phyloP scores from a whole-genome alignment of 2,888 invertebrate species.

The Azorinus chamasolen region DNA sequence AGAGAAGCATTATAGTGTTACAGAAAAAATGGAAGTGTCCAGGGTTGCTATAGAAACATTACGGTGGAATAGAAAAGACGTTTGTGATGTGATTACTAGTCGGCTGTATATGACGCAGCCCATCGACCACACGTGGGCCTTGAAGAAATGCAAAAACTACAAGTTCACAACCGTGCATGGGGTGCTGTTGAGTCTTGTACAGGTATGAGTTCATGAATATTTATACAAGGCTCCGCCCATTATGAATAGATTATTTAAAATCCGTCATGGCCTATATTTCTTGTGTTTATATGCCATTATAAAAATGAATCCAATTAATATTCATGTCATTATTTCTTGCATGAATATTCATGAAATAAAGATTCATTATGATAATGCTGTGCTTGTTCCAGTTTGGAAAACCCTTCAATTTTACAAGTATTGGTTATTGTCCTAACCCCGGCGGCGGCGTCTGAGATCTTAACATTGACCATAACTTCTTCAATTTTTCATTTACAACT shows the following conservation, averaged over 20 bases:
- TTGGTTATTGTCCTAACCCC: neutral
- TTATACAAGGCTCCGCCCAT: too few relatives aligned
- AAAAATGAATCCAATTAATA: too few relatives aligned
- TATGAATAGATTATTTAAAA: too few relatives aligned
- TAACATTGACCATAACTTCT: too few relatives aligned
- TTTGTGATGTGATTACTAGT: constrained; percentile 96
- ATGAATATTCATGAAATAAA: too few relatives aligned
- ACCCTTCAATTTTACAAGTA: neutral
- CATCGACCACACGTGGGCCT: constrained; percentile 92
- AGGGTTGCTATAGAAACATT: constrained; percentile 96
- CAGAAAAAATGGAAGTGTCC: constrained; percentile 78
- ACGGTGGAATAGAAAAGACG: constrained; percentile 94
- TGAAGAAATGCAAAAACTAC: constrained; percentile 78
- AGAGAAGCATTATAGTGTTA: constrained; percentile 64
- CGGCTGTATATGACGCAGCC: constrained; percentile 94
- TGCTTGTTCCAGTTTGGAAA: too few relatives aligned
- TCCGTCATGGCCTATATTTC: too few relatives aligned
- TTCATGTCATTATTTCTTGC: too few relatives aligned
- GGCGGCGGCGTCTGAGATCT: too few relatives aligned
- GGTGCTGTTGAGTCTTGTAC: constrained; percentile 95
- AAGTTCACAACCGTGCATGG: constrained; percentile 94
- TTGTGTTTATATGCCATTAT: too few relatives aligned
- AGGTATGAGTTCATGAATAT: constrained; percentile 91
- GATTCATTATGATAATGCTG: too few relatives aligned
- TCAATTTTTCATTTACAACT: too few relatives aligned